Base-by-base conservation (phyloP, 1,140 invertebrate species). In the Telenomus remus region DNA sequence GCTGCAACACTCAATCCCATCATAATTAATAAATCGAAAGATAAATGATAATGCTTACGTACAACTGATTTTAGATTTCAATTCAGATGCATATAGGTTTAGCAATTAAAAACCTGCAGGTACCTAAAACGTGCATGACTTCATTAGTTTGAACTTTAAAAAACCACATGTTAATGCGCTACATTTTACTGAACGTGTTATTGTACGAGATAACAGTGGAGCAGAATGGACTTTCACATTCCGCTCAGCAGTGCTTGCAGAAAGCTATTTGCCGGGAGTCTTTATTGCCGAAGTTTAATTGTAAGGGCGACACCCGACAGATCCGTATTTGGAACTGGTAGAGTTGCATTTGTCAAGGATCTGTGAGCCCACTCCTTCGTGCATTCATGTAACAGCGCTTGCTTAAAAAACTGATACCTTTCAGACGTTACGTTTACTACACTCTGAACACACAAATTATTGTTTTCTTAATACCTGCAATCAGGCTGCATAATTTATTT, bases 211-310 rank as follows among this genome's bases (percentile, higher is more conserved):
- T 76, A 71, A 72, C 68, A 63, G 63, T 72, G 57, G 43, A 50
- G 48, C 63, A 59, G 66, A 76, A 76, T 72, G 63, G 78, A 80
- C 82, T 84, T 84, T 82, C 81, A 84, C 82, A 84, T 84, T 84
- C 80, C 80, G 47, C 39, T 10, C 72, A 72, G 74, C 76, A 56
- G 74, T 42, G 51, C 48, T 56, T 63, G 68, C 66, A 71, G 74
- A 79, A 84, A 82, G 81, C 79, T 80, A 84, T 82, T 83, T 79
- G 78, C 80, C 79, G 72, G 66, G 54, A 73, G 79, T 63, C 60
- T 84, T 82, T 82, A 84, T 82, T 80, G 80, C 78, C 76, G 74
- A 76, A 69, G 73, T 83, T 81, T 83, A 83, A 82, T 83, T 82
- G 79, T 79, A 69, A 75, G 78, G 79, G 75, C 80, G 79, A 82